Evolutionary conservation across 2,888 invertebrate species (phyloP).

Genomic region (Tridacna crocea): DNA sequence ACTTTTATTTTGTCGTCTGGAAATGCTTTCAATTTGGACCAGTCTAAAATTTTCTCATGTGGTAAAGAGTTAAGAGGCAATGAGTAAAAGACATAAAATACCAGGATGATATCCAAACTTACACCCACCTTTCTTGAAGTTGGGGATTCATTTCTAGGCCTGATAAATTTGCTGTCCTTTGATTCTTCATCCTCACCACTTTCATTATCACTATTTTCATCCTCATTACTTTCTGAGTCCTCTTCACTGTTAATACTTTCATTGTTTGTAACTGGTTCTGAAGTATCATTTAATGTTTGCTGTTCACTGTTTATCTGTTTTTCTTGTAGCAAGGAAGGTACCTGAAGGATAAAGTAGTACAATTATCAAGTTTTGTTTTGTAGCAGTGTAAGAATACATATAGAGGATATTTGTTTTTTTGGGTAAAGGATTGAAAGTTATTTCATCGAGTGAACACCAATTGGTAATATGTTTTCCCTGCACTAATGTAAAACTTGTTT

Average conservation of each 20-base stretch:
- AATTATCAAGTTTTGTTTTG: too few relatives aligned
- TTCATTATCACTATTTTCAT: slow-evolving; percentile 41
- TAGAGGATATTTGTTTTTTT: too few relatives aligned
- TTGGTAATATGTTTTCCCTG: too few relatives aligned
- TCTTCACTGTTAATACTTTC: slow-evolving; percentile 71
- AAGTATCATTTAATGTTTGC: not conserved
- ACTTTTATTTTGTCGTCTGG: too few relatives aligned
- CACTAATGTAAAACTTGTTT: too few relatives aligned
- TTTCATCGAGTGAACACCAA: too few relatives aligned
- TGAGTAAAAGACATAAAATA: too few relatives aligned
- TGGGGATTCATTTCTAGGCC: slow-evolving; percentile 85
- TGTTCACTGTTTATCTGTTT: slow-evolving; percentile 29
- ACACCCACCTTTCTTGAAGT: slow-evolving; percentile 82
- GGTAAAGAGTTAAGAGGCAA: too few relatives aligned
- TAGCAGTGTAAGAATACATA: too few relatives aligned
- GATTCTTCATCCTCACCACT: slow-evolving; percentile 49
- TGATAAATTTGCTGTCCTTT: slow-evolving; percentile 41
- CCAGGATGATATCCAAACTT: not conserved
- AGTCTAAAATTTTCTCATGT: too few relatives aligned
- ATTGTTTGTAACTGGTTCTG: slow-evolving; percentile 67
- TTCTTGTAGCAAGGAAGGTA: slow-evolving; percentile 58
- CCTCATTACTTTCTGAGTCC: slow-evolving; percentile 34
- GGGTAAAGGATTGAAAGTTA: too few relatives aligned
- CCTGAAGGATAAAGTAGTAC: slow-evolving; percentile 32
- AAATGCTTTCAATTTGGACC: too few relatives aligned